Percentiles rank a stretch among this genome's conserved stretches.
phyloP scores from a whole-genome alignment of 1,140 invertebrate species.

The Drosophila bipectinata region DNA sequence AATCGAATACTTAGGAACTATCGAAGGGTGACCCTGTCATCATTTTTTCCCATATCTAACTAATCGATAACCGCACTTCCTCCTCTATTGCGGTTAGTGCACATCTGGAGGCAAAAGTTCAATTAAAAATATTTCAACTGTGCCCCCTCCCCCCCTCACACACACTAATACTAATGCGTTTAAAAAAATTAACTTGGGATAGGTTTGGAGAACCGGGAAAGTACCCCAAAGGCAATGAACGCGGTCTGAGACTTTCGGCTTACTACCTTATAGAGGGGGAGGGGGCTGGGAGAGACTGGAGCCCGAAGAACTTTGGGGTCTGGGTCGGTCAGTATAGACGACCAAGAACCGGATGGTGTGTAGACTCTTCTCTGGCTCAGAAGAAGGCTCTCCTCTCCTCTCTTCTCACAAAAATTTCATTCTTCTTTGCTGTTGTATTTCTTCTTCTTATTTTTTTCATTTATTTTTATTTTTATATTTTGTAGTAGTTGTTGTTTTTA shows the following conservation, averaged over 20 bases:
- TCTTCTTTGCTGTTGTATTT: slow-evolving; percentile 64
- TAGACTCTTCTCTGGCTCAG: slow-evolving; percentile 3
- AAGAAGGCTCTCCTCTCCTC: no score
- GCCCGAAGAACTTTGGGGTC: slow-evolving; percentile 21
- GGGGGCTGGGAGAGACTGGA: no score
- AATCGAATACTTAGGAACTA: neutral
- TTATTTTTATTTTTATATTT: slow-evolving; percentile 49
- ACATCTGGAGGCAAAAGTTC: slow-evolving; percentile 68
- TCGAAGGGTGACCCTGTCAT: slow-evolving; percentile 27
- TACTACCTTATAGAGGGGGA: neutral
- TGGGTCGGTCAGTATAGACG: slow-evolving; percentile 41
- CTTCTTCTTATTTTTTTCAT: slow-evolving; percentile 39
- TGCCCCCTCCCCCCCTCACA: slow-evolving; percentile 16
- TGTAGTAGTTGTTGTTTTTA: slow-evolving; percentile 24
- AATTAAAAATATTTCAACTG: slow-evolving; percentile 80
- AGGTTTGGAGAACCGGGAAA: slow-evolving; percentile 67
- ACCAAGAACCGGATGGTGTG: slow-evolving; percentile 17
- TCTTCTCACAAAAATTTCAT: slow-evolving; percentile 61
- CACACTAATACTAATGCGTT: slow-evolving; percentile 66
- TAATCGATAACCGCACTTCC: slow-evolving; percentile 70
- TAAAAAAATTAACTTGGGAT: slow-evolving; percentile 60
- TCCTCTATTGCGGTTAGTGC: slow-evolving; percentile 5
- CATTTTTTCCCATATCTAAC: slow-evolving; percentile 50
- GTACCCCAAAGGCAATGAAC: slow-evolving; percentile 51
- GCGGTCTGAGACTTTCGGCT: slow-evolving; percentile 34